Base-by-base conservation (phyloP, 2,113 vertebrate genomes). In the Xyliphius kryptos region DNA sequence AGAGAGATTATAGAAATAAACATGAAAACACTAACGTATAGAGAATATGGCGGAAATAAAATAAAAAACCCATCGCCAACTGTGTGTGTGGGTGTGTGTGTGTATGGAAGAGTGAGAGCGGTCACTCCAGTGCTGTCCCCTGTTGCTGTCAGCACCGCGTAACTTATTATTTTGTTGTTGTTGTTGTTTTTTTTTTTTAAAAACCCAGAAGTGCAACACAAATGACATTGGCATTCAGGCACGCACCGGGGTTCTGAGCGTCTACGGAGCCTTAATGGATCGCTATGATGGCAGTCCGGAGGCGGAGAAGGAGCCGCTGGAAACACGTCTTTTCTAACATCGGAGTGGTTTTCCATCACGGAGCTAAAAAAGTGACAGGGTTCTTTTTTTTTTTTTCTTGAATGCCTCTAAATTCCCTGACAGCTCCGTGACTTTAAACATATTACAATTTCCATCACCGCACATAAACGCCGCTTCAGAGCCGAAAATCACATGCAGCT, bases 231-330 rank as follows among this genome's bases (percentile, higher is more conserved):
- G 43, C n/a, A 3, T 61, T 55, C 59, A 43, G 66, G 44, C 40
- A 50, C 53, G 57, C 56, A n/a, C n/a, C n/a, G n/a, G n/a, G n/a
- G n/a, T 68, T 65, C 48, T 41, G 52, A 59, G 50, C 22, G 13
- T 63, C 49, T 56, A 41, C 32, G 12, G 56, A 22, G 44, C 49
- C 61, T 68, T 64, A 68, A 72, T 61, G 70, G 56, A 64, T 72
- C 50, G 64, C 51, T 15, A 57, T 55, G 41, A 61, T 22, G 56
- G 56, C 63, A 55, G 61, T 56, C 54, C 63, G 47, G 59, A 52
- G 15, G 55, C 48, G 40, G 37, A 51, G 46, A 61, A 21, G 52
- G 49, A 56, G 20, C 66, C 51, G 48, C n/a, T 19, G 48, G 37
- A 49, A 58, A 52, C 9, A 21, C n/a, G 21, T 50, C 4, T 58